Conservation (phyloP, 1,140 invertebrate species). For the Doryteuthis pealeii region DNA sequence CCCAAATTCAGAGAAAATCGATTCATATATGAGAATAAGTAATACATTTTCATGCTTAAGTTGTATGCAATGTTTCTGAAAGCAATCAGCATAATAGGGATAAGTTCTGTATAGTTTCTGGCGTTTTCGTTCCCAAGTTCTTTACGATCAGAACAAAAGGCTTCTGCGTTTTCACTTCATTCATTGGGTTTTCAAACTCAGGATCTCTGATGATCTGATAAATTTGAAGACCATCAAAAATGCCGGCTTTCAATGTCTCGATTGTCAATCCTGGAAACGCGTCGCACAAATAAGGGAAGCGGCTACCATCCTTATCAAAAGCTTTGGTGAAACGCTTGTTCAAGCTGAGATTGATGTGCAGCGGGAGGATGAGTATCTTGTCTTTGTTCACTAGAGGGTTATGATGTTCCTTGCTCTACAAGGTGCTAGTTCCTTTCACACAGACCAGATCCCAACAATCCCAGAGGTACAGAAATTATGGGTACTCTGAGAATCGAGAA, state of each 20-base stretch:
- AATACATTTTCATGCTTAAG: too few relatives aligned
- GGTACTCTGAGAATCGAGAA: neutral
- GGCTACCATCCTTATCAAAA: conserved; percentile 5
- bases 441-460: neutral
- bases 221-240: too few relatives aligned
- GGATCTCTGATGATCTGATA: too few relatives aligned
- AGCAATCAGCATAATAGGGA: too few relatives aligned
- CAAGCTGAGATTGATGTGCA: neutral
- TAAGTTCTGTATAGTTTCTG: too few relatives aligned
- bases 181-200: too few relatives aligned
- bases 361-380: neutral
- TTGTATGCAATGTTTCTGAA: too few relatives aligned
- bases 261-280: conserved; percentile 8
- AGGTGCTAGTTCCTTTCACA: neutral
- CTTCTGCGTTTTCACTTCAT: too few relatives aligned
- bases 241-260: neutral
- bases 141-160: too few relatives aligned
- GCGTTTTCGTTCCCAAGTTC: too few relatives aligned
- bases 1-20: too few relatives aligned
- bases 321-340: neutral
- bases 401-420: neutral
- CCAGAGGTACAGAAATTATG: neutral
- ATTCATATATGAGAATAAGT: too few relatives aligned
- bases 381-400: neutral
- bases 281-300: neutral